Conservation (phyloP, 2,113 vertebrate genomes). For the Apodemus speciosus region DNA sequence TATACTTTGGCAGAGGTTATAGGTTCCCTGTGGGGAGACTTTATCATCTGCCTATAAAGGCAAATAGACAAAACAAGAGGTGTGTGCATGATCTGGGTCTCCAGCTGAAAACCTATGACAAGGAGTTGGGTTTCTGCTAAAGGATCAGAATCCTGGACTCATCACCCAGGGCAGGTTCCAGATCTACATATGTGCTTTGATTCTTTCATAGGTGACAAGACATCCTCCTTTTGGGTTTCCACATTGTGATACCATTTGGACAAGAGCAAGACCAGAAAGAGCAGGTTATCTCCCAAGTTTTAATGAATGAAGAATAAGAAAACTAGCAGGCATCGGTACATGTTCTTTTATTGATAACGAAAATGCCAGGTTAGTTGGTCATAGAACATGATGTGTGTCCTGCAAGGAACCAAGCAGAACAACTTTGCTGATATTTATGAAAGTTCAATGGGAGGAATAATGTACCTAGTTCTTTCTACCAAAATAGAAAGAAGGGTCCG, state of each 20-base stretch:
- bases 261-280: neutral
- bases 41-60: neutral
- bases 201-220: slow-evolving; percentile 9
- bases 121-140: neutral
- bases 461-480: neutral
- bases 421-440: neutral
- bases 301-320: neutral
- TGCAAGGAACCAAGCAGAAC: neutral
- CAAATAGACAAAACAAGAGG: slow-evolving; percentile 5
- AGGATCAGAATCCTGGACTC: neutral
- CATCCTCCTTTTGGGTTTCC: neutral
- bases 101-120: neutral
- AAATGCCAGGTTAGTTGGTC: neutral
- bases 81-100: neutral
- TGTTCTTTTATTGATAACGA: neutral
- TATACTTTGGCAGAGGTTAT: neutral
- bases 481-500: neutral
- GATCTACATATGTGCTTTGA: slow-evolving; percentile 6
- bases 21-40: neutral
- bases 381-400: neutral
- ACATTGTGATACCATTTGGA: neutral
- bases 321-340: neutral
- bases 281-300: neutral
- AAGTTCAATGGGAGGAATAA: neutral
- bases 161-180: neutral